Base-by-base conservation (phyloP, 2,888 invertebrate genomes). In the Caradrina kadenii region DNA sequence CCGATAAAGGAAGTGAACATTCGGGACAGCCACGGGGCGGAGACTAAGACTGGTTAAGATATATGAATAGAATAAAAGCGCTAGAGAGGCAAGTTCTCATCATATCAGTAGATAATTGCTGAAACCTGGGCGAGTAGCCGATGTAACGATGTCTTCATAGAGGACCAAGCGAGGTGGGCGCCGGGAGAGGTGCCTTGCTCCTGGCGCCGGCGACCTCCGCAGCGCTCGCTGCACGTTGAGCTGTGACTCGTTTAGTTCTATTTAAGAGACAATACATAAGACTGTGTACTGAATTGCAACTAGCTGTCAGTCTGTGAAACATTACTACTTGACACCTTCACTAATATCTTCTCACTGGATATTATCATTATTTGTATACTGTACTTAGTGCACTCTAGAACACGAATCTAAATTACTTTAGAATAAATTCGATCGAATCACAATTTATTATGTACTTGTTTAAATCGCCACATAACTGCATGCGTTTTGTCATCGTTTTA, bases 41-140 rank as follows among this genome's bases (percentile, higher is more conserved):
- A 93, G 87, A 90, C 89, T 82, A 95, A 95, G 95, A 94, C 94
- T 95, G 95, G 91, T 91, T 93, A 92, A 89, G 86, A 89, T 89
- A 91, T 89, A 91, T 69, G 89, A 89, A 75, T 91, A 93, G 90
- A 89, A 82, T 90, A 89, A 90, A 88, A 86, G 83, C 86, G 89
- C 89, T 91, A 91, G 88, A 86, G 83, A 87, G 86, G 89, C 82
- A 86, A 84, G 86, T 90, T 91, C 85, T 92, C 86, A 90, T 90
- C 95, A 95, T 95, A 95, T 95, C 95, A 95, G 89, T 92, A 94
- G 92, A 87, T 83, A 86, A 88, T 83, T 88, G 86, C 87, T 87
- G 88, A 87, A 85, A 82, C 80, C 82, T 81, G 84, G 82, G 85
- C 83, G 87, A 86, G 80, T 77, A 84, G 85, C 77, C 80, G 85